A percentile compares a stretch with the other conserved stretches of the same genome.
Conservation (phyloP, 2,113 vertebrate genomes). For the Grantiella picta region DNA sequence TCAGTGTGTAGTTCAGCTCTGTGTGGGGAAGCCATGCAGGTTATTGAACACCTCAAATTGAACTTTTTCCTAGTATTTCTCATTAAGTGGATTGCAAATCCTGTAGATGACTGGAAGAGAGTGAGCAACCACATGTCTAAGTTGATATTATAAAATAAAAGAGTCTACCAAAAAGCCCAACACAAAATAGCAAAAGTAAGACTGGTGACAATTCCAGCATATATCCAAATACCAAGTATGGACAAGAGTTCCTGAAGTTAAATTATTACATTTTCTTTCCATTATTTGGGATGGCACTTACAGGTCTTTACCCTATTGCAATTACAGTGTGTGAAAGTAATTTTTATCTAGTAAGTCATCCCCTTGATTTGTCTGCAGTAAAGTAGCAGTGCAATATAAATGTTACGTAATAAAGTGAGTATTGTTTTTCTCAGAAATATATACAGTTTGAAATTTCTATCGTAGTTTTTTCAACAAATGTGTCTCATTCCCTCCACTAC, state of each 20-base stretch:
- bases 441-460: background rate
- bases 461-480: background rate
- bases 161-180: background rate
- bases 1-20: background rate
- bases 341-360: slow-evolving; percentile 1
- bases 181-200: background rate
- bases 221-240: background rate
- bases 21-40: background rate
- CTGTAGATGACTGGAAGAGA: rapidly evolving
- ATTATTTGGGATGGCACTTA: background rate
- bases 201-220: background rate
- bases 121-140: background rate
- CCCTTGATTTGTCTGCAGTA: background rate
- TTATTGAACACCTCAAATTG: background rate
- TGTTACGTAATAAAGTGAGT: background rate
- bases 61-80: background rate
- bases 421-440: background rate
- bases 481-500: background rate
- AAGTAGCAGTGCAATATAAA: background rate
- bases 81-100: background rate
- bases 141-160: background rate
- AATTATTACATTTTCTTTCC: background rate
- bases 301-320: background rate
- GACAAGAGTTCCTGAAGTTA: background rate
- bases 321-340: background rate